Evolutionary conservation across 2,888 invertebrate genomes (phyloP).

Genomic region (Drosophila koepferae): DNA sequence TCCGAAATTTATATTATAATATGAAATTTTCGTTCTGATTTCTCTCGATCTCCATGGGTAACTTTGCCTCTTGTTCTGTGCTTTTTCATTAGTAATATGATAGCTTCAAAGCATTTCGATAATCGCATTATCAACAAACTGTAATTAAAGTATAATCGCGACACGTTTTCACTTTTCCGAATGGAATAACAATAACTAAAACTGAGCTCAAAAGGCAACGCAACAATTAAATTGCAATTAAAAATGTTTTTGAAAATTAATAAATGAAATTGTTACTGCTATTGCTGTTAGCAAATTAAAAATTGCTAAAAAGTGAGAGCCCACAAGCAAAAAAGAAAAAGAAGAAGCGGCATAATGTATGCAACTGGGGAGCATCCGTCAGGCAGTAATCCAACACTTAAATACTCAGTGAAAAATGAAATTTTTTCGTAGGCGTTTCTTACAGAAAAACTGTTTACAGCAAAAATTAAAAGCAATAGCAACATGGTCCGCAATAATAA

Average conservation of each 20-base stretch:
- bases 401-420: slow-evolving; percentile 53
- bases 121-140: slow-evolving; percentile 64
- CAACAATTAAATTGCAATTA: slow-evolving; percentile 72
- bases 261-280: slow-evolving; percentile 18
- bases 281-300: slow-evolving; percentile 44
- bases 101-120: slow-evolving; percentile 26
- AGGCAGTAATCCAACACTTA: slow-evolving; percentile 18
- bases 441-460: slow-evolving; percentile 64
- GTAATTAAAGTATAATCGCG: slow-evolving; percentile 55
- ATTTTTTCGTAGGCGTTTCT: slow-evolving; percentile 64
- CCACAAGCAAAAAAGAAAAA: slow-evolving; percentile 9
- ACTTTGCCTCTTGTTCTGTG: neutral
- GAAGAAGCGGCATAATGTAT: slow-evolving; percentile 59
- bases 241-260: slow-evolving; percentile 51
- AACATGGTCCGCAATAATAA: slow-evolving; percentile 34
- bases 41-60: neutral
- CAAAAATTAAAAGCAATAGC: slow-evolving; percentile 70
- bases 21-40: neutral
- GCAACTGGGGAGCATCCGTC: slow-evolving; percentile 64
- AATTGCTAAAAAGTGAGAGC: slow-evolving; percentile 38
- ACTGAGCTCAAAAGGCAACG: slow-evolving; percentile 37
- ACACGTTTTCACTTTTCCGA: slow-evolving; percentile 72
- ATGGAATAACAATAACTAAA: slow-evolving; percentile 32
- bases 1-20: neutral
- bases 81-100: neutral